Evolutionary conservation across 2,113 vertebrate genomes (phyloP), one percentile per base, ranked within the genome.

Genomic region (Pachypanchax playfairii): DNA sequence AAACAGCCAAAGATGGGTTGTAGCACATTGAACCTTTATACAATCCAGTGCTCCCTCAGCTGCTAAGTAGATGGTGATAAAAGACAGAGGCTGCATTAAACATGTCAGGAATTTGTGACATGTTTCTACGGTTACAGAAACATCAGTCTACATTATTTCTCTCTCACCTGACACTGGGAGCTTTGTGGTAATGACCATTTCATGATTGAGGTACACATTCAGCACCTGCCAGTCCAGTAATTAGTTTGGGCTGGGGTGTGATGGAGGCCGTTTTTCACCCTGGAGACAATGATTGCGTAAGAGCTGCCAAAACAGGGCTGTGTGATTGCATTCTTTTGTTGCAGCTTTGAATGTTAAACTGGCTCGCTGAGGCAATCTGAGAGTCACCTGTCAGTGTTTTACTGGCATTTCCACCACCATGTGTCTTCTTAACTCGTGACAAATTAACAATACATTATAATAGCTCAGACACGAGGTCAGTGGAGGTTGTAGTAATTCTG

Each of bases 191-290:
- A 75, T 70, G 56, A 67, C 61, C 51, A 50, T 72, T 74, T 70
- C 44, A 47, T 73, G 68, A 75, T 66, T 73, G 73, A 73, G 54
- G 49, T 60, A 62, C 75, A 79, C 77, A 72, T 74, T 55, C 76
- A 77, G 46, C 61, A 69, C 66, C 67, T 79, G 81, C 85, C 85
- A 84, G 79, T 77, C 41, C 49, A 3, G 84, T 88, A 88, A 90
- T 88, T 88, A 88, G 80, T 81, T 71, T 80, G 63, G 83, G 78
- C 72, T 43, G 65, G 71, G 83, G 47, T 57, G 72, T 48, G 80
- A 79, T 78, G 64, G 73, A 81, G 73, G 75, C 73, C 29, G 75
- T 85, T 85, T 73, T 85, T 87, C 86, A 88, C 86, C 72, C 70
- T 28, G 13, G 46, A 80, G 80, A 90, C 84, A 84, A 86, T 73